Base-by-base conservation (phyloP, 2,113 vertebrate genomes). In the Talpa occidentalis region DNA sequence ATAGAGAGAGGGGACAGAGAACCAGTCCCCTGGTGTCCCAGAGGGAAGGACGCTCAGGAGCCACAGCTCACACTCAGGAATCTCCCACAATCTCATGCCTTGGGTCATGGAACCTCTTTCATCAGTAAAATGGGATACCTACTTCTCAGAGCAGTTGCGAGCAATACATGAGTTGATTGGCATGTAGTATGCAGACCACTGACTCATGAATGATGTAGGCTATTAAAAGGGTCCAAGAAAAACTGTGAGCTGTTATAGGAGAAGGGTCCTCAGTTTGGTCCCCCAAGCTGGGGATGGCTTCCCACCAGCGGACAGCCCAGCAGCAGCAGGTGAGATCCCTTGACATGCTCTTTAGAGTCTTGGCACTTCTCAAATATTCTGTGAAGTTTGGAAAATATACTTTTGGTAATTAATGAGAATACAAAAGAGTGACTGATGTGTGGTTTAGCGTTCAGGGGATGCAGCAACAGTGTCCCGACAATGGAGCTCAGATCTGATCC, bases 401-500 rank as follows among this genome's bases (percentile, higher is more conserved):
- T 0, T 92, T 73, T 11, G 6, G 12, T 76, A 60, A 92, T 79
- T 78, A 62, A 60, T 88, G 88, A 94, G 26, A 89, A 66, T n/a
- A 49, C 35, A 64, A 81, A 37, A 2, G 10, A 44, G 11, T 28
- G 89, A 28, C 26, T 56, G 47, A 19, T 28, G 40, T 62, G n/a
- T 84, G 77, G 32, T 35, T 30, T 62, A 78, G 67, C 81, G 59
- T 77, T 54, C 37, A 69, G 76, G 54, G 62, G 59, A 56, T 37
- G 89, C 60, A 24, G 35, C 4, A 16, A 7, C 8, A 5, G 32
- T 26, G 30, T 40, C 35, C 10, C 14, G n/a, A 69, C 35, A 40
- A 1, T 21, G 44, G 30, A 24, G 9, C 32, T 78, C 60, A 72
- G 35, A 79, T 78, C 24, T 5, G 19, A 69, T 28, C 74, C 19